Evolutionary conservation across 2,113 vertebrate species (phyloP), one percentile per base, ranked within the genome.

Genomic region (Sphyrna mokarran): DNA sequence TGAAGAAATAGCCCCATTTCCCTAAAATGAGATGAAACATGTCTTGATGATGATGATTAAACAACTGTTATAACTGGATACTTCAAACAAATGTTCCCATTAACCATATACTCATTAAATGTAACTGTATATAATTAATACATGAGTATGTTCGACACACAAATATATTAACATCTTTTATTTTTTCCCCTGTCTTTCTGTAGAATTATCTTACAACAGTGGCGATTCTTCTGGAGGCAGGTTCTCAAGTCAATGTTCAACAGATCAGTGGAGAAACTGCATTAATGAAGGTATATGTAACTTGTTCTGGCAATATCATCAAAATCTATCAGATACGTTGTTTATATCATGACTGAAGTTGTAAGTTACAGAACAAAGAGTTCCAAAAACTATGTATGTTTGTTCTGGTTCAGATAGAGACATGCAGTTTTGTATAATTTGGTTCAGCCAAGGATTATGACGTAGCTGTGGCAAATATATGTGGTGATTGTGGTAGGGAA

Each of bases 121-220:
- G 89, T n/a, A 93, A 68, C 61, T 54, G 48, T 54, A 4, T 54
- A 54, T 54, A 54, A 54, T 54, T 54, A 54, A 54, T 54, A 54
- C 20, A 61, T 90, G 26, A n/a, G 63, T 63, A 69, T 13, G 43
- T 63, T 85, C 54, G 63, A 29, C 8, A 48, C 11, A 29, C 14
- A n/a, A 40, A 22, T 72, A 54, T 33, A 22, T 72, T 72, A 72
- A 72, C 94, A 18, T 0, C 86, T 87, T 18, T 66, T 95, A 54
- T 80, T 70, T 68, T 43, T 69, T 0, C 95, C 16, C 95, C 95
- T 48, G 1, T 95, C 96, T 95, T 18, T 63, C 96, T 94, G n/a
- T 96, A 99, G 99, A 99, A 99, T 96, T 99, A 98, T 96, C 96
- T 99, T 96, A 99, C 99, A 0, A 99, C 99, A 1, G 99, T 99